A percentile compares a stretch with the other conserved stretches of the same genome.
phyloP scores from a whole-genome alignment of 1,140 invertebrate species.

The Solenopsis invicta region DNA sequence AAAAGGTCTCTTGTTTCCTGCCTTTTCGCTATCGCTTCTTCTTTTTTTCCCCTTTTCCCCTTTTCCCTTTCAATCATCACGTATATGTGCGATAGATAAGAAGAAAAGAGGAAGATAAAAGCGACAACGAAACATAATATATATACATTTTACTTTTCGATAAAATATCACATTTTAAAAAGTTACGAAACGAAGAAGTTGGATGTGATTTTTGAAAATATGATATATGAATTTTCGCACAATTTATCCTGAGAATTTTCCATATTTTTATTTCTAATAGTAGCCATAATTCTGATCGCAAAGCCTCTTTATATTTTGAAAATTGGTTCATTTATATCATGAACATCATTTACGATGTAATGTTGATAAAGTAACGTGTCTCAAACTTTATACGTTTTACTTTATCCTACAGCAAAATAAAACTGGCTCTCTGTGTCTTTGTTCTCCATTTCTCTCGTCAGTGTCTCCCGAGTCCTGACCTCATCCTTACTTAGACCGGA shows the following conservation, averaged over 20 bases:
- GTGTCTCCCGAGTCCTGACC: slow-evolving; percentile 37
- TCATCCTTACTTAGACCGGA: slow-evolving; percentile 34
- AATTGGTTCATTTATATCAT: not conserved
- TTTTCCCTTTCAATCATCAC: no score
- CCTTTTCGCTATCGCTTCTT: not conserved
- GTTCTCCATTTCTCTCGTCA: not conserved
- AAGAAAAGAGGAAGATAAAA: not conserved
- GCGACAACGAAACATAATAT: no score
- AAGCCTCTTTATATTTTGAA: not conserved
- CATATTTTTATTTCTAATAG: not conserved
- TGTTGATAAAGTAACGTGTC: not conserved
- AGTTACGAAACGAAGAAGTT: not conserved
- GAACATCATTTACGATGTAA: not conserved
- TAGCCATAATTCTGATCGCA: not conserved
- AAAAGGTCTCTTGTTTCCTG: slow-evolving; percentile 50
- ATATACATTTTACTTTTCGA: no score
- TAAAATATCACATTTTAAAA: no score
- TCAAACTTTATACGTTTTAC: slow-evolving; percentile 11
- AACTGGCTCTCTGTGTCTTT: not conserved
- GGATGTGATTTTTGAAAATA: not conserved
- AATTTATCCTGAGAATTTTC: not conserved
- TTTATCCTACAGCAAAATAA: slow-evolving; percentile 37
- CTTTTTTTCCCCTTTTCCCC: not conserved
- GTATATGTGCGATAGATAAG: not conserved
- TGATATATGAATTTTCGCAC: not conserved